Base-by-base conservation (phyloP, 1,140 invertebrate genomes). In the Myzus persicae region DNA sequence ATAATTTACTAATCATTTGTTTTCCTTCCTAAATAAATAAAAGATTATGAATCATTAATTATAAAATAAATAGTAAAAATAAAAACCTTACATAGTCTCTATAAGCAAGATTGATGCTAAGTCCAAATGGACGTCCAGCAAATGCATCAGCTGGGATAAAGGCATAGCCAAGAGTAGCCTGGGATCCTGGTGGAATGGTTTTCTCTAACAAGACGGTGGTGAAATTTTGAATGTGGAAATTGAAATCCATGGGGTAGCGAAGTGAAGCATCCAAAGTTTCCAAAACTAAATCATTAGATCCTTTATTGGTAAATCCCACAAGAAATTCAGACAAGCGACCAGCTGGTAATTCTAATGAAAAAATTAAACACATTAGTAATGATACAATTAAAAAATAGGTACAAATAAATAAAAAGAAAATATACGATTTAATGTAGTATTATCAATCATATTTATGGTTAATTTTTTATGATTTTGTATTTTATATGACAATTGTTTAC, bases 141-240 rank as follows among this genome's bases (percentile, higher is more conserved):
- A 99, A 99, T 90, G 97, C 97, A 95, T 99, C 99, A 94, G 98
- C 98, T 42, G 99, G 98, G 93, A 98, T 96, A 95, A 99, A 99
- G 8, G 98, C 98, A 95, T 99, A 99, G 88, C 97, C 97, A 93
- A 99, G 97, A 0, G 99, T 99, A 31, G 98, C 98, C 96, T 99
- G 98, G 94, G 99, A 97, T 91, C 97, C 97, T 0, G 99, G 97
- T 94, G 98, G 98, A 0, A 99, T 98, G 94, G 97, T 96, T 94
- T 97, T 97, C 94, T 99, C 97, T 95, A 98, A 99, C n/a, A 97
- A 96, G 94, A 99, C 96, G 2, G 98, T 97, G 1, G 98, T 98
- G 96, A 99, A 99, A 96, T 99, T 99, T 95, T 99, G 99, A 94
- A 99, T 99, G 95, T 99, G 98, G 95, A 99, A 99, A 94, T 97